phyloP scores from a whole-genome alignment of 2,113 vertebrate species.

The Ceyx melanurus region DNA sequence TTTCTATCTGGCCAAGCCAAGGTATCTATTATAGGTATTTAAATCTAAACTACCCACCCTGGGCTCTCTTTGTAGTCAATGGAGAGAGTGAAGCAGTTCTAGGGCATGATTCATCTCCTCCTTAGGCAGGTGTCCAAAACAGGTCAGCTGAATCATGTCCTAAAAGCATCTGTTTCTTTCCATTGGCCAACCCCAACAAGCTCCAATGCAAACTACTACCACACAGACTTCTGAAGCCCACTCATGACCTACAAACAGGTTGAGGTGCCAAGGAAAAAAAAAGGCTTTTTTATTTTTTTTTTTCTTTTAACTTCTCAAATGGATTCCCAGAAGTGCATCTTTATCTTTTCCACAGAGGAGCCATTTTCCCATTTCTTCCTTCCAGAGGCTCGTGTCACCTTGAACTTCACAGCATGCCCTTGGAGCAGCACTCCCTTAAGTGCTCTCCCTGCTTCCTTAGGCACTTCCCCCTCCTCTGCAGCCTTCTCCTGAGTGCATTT shows the following conservation, averaged over 20 bases:
- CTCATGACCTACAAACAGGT: not conserved
- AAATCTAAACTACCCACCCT: not conserved
- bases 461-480: slow-evolving; percentile 6
- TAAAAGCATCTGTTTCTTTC: slow-evolving; percentile 45
- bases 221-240: not conserved
- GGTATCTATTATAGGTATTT: not conserved
- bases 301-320: not conserved
- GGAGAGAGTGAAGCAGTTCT: not conserved
- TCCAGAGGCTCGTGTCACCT: slow-evolving; percentile 5
- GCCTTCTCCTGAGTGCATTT: slow-evolving; percentile 29
- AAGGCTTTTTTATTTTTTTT: not conserved
- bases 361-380: not conserved
- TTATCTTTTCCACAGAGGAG: not conserved
- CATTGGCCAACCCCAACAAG: not conserved
- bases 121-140: slow-evolving; percentile 40
- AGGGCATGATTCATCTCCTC: slow-evolving; percentile 46
- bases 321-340: not conserved
- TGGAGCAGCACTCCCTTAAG: not conserved
- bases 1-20: not conserved
- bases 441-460: slow-evolving; percentile 10
- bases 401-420: slow-evolving; percentile 12
- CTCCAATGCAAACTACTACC: not conserved
- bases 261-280: not conserved
- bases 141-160: slow-evolving; percentile 54
- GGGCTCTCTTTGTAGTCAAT: not conserved